Evolutionary conservation across 1,140 invertebrate species (phyloP).

Genomic region (Ostrea edulis): DNA sequence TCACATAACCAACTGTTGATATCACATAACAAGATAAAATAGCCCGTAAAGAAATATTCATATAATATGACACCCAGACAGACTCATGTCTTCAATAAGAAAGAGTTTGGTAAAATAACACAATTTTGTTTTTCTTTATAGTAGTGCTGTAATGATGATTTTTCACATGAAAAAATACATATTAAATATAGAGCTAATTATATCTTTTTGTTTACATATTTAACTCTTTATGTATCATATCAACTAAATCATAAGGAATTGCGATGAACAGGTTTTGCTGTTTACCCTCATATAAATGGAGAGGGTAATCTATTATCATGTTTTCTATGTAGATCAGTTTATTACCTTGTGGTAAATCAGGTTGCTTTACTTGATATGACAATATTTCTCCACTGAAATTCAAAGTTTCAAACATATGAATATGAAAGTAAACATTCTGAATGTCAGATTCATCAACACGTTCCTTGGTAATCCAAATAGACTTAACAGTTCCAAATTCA

Average conservation of each 20-base stretch:
- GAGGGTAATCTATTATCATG: constrained; percentile 32
- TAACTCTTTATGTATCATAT: background rate
- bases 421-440: constrained; percentile 40
- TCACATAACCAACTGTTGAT: background rate
- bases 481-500: constrained; percentile 39
- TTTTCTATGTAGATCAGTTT: constrained; percentile 37
- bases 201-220: background rate
- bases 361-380: constrained; percentile 25
- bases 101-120: background rate
- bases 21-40: too few species aligned
- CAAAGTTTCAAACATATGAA: constrained; percentile 46
- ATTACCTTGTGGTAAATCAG: background rate
- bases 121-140: background rate
- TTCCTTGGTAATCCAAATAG: constrained; percentile 39
- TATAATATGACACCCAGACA: too few species aligned
- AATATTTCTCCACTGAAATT: constrained; percentile 26
- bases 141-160: background rate
- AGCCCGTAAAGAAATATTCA: too few species aligned
- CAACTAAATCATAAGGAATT: constrained; percentile 26
- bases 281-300: constrained; percentile 40
- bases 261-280: background rate
- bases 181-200: background rate
- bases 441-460: background rate
- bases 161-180: background rate
- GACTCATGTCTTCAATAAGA: background rate